Evolutionary conservation across 2,797 vertebrate species (phyloP), one percentile per base, ranked within the genome.

Genomic region (Capromys pilorides): DNA sequence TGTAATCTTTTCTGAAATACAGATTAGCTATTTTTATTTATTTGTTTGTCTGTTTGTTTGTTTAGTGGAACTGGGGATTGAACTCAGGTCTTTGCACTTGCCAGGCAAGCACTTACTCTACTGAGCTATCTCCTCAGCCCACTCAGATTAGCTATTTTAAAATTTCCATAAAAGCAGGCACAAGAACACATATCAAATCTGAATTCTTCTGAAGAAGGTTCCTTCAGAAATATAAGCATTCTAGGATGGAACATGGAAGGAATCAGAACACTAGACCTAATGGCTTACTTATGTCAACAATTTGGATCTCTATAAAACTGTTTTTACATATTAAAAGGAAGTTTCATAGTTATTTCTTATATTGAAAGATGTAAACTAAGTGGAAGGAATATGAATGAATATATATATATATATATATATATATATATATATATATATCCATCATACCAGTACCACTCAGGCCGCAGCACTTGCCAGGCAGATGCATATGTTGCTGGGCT

Each of bases 181-280:
- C 78, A 61, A 73, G n/a, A 94, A 86, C 33, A 94, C 5, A 83
- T 4, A 91, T n/a, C 69, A 80, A 80, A 49, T 86, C 36, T 88
- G 51, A 21, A 75, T 51, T 78, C 41, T 49, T 77, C 75, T 71
- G 33, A 94, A 94, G 41, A 86, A 33, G 24, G 14, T 73, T 54
- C 28, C 45, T 22, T 95, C 49, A 86, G 94, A 86, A 10, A 64
- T 5, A 62, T 11, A 84, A 84, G 69, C 45, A 80, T 61, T 31
- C 41, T 73, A 80, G 89, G 45, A 59, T 3, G 5, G 21, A 49
- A 64, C 13, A 73, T 2, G 12, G 26, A 79, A 66, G 79, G 54
- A 93, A 79, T 62, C 62, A 87, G 71, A 89, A 91, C 3, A 45
- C 26, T 51, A 62, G n/a, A 75, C 19, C 24, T 82, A 9, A 79